Conservation (phyloP, 2,888 invertebrate genomes). For the Monopis laevigella region DNA sequence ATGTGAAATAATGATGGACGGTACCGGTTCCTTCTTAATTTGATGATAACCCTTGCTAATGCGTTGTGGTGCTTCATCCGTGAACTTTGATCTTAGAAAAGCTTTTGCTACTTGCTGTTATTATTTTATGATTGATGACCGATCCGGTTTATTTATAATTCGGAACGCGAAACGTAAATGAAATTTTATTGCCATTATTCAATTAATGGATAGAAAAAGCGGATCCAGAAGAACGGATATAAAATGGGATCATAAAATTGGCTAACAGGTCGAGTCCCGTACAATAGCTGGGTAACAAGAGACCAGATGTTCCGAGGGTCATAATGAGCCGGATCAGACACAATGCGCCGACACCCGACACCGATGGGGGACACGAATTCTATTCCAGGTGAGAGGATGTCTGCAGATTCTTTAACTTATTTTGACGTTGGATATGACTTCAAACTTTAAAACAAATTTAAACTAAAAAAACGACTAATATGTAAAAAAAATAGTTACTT, state of each 20-base stretch:
- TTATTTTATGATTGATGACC: conserved; percentile 9
- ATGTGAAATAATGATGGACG: conserved; percentile 21
- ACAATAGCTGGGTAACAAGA: conserved; percentile 3
- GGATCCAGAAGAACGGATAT: too few relatives aligned
- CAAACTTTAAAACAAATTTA: too few relatives aligned
- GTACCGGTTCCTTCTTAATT: conserved; percentile 38
- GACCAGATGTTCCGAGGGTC: conserved; percentile 57
- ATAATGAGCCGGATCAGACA: conserved; percentile 65
- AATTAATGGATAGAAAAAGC: too few relatives aligned
- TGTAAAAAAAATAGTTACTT: too few relatives aligned
- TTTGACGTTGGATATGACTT: too few relatives aligned
- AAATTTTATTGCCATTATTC: conserved; percentile 3
- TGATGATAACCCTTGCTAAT: conserved; percentile 52
- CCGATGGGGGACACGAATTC: conserved; percentile 27
- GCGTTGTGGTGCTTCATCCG: conserved; percentile 23
- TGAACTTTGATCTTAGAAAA: conserved; percentile 37
- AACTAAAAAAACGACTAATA: too few relatives aligned
- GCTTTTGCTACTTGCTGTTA: conserved; percentile 27
- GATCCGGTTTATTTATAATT: conserved; percentile 1
- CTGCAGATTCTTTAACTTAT: too few relatives aligned
- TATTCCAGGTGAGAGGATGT: conserved; percentile 12
- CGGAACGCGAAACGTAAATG: background rate
- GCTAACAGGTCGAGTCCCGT: conserved; percentile 3
- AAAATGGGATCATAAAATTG: conserved; percentile 6
- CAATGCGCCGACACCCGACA: conserved; percentile 65